Evolutionary conservation across 2,797 vertebrate species (phyloP).

Genomic region (Salarias fasciatus): DNA sequence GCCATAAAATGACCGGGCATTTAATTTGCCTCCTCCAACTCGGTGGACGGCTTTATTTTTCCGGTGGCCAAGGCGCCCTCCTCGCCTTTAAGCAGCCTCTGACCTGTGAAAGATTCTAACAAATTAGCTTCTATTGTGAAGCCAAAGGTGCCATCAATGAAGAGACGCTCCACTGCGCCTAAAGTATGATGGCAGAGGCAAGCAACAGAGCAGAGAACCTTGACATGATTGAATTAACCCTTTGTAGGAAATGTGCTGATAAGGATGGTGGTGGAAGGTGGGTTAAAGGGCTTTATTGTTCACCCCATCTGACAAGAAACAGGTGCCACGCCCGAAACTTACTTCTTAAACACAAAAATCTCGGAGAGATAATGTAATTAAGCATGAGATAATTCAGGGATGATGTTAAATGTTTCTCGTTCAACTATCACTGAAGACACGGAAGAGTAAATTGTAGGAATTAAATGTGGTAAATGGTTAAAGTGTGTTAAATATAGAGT

Average conservation of each 20-base stretch:
- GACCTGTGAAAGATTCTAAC: conserved; percentile 99
- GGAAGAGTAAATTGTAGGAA: too few relatives aligned
- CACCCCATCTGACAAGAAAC: conserved; percentile 64
- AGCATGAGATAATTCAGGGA: background rate
- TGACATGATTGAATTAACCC: conserved; percentile 98
- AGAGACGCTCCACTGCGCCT: conserved; percentile 94
- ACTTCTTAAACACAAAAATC: conserved; percentile 42
- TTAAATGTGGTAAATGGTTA: background rate
- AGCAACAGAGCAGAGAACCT: conserved; percentile 92
- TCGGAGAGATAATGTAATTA: conserved; percentile 19
- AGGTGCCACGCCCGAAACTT: conserved; percentile 55
- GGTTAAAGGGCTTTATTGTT: conserved; percentile 67
- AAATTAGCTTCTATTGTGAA: conserved; percentile 99
- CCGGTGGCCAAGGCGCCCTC: conserved; percentile 89
- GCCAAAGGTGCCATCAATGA: conserved; percentile 99
- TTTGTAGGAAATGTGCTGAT: conserved; percentile 82
- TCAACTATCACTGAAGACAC: too few relatives aligned
- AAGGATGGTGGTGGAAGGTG: conserved; percentile 67
- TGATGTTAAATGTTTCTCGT: background rate
- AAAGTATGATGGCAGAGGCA: conserved; percentile 97
- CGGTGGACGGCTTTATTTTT: conserved; percentile 96
- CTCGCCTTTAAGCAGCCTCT: conserved; percentile 92
- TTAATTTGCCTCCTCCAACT: conserved; percentile 91
- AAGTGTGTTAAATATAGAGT: background rate
- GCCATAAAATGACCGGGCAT: conserved; percentile 95